Conservation (phyloP, 2,888 invertebrate genomes). For the Lymantria monacha region DNA sequence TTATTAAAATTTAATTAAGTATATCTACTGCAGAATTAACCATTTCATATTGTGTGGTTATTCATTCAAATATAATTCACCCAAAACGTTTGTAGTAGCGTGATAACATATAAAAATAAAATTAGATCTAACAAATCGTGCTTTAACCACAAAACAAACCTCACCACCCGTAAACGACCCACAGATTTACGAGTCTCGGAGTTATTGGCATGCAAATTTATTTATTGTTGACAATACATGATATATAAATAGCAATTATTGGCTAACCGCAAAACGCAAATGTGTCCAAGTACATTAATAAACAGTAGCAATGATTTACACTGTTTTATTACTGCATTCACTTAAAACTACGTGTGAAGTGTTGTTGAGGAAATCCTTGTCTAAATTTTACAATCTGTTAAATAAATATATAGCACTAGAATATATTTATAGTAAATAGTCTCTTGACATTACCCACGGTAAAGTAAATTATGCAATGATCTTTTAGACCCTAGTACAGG, state of each 20-base stretch:
- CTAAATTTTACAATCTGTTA: too few relatives aligned
- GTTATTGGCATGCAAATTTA: slow-evolving; percentile 32
- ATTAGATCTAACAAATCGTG: background rate
- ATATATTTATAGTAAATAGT: too few relatives aligned
- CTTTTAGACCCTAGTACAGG: too few relatives aligned
- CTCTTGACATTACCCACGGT: too few relatives aligned
- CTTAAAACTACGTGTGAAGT: background rate
- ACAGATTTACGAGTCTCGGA: slow-evolving; percentile 18
- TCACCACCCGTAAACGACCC: slow-evolving; percentile 10
- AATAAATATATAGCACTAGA: too few relatives aligned
- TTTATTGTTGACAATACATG: slow-evolving; percentile 30
- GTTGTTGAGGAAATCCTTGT: background rate
- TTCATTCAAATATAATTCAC: too few relatives aligned
- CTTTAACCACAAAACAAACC: slow-evolving; percentile 10
- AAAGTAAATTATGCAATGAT: too few relatives aligned
- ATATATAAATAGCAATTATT: slow-evolving; percentile 18
- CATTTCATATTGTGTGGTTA: too few relatives aligned
- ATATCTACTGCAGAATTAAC: too few relatives aligned
- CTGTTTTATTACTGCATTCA: background rate
- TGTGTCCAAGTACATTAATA: slow-evolving; percentile 1
- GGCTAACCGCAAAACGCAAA: slow-evolving; percentile 11
- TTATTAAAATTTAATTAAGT: too few relatives aligned
- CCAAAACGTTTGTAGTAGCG: background rate
- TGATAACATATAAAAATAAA: slow-evolving; percentile 2
- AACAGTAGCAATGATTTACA: background rate